phyloP scores from a whole-genome alignment of 2,113 vertebrate genomes.

The Microtus montanus region DNA sequence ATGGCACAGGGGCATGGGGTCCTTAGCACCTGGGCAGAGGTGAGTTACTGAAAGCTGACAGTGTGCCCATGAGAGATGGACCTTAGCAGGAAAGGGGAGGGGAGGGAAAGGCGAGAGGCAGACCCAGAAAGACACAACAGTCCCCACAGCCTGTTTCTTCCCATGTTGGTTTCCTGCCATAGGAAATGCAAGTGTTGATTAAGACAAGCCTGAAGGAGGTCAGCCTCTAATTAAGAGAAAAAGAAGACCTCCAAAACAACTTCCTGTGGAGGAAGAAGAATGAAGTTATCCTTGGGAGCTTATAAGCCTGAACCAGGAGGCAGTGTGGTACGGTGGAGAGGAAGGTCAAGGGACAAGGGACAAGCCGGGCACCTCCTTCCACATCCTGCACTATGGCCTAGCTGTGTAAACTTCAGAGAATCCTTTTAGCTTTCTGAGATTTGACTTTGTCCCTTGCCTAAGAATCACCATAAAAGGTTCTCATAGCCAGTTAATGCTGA shows the following conservation, averaged over 20 bases:
- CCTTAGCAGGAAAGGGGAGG: not conserved
- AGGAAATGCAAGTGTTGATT: not conserved
- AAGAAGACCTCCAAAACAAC: not conserved
- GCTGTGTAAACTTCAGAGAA: not conserved
- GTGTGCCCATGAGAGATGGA: not conserved
- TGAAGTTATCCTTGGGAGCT: not conserved
- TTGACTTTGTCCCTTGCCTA: not conserved
- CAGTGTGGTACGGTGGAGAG: not conserved
- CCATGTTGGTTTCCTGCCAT: not conserved
- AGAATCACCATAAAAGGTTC: not conserved
- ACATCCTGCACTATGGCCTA: not conserved
- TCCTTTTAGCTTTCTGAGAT: not conserved
- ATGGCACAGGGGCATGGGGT: not conserved
- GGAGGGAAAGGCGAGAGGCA: not conserved
- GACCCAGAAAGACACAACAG: not conserved
- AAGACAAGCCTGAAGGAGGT: not conserved
- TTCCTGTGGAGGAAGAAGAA: not conserved
- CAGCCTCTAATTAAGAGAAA: constrained; percentile 19
- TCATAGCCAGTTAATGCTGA: not conserved
- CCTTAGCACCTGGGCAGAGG: not conserved
- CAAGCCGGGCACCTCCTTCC: not conserved
- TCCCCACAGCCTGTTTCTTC: not conserved
- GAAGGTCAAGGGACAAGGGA: not conserved
- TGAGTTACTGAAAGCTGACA: not conserved
- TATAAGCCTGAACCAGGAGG: not conserved